A percentile compares a stretch with the other conserved stretches of the same genome.
These are phyloP conservation scores for Cichlasoma orientale DNA, from an alignment of 2,797 vertebrate genomes.

Conservation along the genomic window DNA sequence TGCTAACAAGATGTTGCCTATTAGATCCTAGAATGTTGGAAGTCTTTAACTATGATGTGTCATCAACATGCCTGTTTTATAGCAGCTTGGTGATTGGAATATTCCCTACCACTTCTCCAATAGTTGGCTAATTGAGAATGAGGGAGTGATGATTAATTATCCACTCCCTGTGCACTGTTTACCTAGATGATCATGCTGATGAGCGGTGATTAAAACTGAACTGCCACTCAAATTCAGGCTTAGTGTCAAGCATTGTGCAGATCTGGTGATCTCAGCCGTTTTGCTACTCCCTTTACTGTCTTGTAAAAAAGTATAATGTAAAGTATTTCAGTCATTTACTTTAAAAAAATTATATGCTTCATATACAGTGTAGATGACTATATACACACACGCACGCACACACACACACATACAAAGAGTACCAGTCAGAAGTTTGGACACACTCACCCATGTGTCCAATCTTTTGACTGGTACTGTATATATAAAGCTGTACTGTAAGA, in stretches of 20 bases:
- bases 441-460: no score
- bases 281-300: neutral
- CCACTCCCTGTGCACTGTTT: constrained; percentile 57
- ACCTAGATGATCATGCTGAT: constrained; percentile 63
- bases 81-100: constrained; percentile 51
- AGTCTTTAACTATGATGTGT: constrained; percentile 65
- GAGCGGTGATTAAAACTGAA: constrained; percentile 68
- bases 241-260: constrained; percentile 37
- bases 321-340: no score
- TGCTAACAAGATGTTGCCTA: constrained; percentile 63
- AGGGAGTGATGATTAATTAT: constrained; percentile 71
- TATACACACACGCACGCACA: no score
- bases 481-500: no score
- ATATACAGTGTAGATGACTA: no score
- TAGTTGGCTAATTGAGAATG: constrained; percentile 62
- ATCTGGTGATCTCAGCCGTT: constrained; percentile 33
- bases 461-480: no score
- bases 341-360: no score
- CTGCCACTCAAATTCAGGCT: constrained; percentile 57
- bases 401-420: no score
- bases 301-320: neutral
- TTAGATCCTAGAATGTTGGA: constrained; percentile 56
- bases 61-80: constrained; percentile 58
- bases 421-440: no score
- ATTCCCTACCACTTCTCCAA: constrained; percentile 56